Conservation (phyloP, 64 coral and sea anemone species). For the Hydrozoanthus tunicans region DNA sequence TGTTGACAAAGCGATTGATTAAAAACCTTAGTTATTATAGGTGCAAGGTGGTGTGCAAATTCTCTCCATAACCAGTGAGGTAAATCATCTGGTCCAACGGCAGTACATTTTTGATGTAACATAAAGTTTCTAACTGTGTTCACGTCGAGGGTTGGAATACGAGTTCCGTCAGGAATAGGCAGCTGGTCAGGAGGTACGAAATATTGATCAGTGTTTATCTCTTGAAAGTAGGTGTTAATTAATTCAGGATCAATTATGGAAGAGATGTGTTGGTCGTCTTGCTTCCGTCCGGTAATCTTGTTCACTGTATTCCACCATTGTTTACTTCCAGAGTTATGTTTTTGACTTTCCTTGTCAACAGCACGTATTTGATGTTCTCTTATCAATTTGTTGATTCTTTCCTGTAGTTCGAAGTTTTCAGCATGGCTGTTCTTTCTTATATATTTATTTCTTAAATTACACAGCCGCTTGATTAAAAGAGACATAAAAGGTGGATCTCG, state of each 20-base stretch:
- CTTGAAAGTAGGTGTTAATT: neutral
- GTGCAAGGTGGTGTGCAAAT: too few species aligned
- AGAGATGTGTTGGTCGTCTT: conserved; percentile 2
- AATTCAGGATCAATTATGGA: neutral
- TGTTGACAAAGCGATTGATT: too few species aligned
- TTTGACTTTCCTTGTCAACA: neutral
- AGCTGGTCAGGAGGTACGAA: neutral
- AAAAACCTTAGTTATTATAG: too few species aligned
- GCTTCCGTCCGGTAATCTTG: neutral
- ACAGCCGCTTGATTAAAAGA: neutral
- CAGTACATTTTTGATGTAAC: neutral
- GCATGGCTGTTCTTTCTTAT: neutral
- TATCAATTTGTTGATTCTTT: conserved; percentile 34
- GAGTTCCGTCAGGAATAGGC: neutral
- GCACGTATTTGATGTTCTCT: neutral
- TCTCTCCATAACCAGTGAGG: too few species aligned
- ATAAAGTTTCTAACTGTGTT: neutral
- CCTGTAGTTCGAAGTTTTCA: conserved; percentile 11
- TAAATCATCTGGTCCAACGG: neutral
- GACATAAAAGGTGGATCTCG: conserved; percentile 36
- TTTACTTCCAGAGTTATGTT: neutral
- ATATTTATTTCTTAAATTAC: neutral
- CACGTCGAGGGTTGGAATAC: neutral
- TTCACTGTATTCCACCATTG: conserved; percentile 14
- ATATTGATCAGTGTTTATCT: neutral